Conservation (phyloP, 2,113 vertebrate genomes). For the Sminthopsis crassicaudata region DNA sequence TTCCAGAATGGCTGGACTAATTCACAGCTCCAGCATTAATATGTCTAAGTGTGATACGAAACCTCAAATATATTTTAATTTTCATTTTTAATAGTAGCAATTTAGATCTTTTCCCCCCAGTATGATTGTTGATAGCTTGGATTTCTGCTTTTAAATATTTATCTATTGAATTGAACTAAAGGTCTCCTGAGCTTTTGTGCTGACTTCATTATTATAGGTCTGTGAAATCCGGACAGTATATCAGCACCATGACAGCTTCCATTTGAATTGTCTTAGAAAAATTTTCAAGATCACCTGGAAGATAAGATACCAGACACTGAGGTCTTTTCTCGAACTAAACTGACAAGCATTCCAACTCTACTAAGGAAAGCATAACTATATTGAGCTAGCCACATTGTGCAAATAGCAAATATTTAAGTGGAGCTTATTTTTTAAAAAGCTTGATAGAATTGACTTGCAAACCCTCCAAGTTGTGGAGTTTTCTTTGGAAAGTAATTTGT, state of each 20-base stretch:
- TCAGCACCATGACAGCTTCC: too few relatives aligned
- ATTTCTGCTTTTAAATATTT: not conserved
- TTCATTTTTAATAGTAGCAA: not conserved
- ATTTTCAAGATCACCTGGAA: too few relatives aligned
- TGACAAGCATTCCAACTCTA: too few relatives aligned
- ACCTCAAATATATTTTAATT: not conserved
- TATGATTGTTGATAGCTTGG: not conserved
- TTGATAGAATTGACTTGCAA: not conserved
- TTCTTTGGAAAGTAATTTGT: not conserved
- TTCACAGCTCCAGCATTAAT: not conserved
- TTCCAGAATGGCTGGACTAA: not conserved
- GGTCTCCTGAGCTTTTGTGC: too few relatives aligned
- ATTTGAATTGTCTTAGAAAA: too few relatives aligned
- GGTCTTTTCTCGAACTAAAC: too few relatives aligned
- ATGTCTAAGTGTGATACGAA: not conserved
- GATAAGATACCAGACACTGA: too few relatives aligned
- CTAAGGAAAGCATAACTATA: too few relatives aligned
- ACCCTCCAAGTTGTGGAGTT: not conserved
- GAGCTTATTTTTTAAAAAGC: not conserved
- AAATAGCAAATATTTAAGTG: not conserved
- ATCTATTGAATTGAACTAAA: not conserved
- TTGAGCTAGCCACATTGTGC: too few relatives aligned
- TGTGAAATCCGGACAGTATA: too few relatives aligned
- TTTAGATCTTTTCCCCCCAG: not conserved
- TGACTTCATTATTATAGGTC: too few relatives aligned